Conservation (phyloP, 2,113 vertebrate genomes). For the Probosciger aterrimus region DNA sequence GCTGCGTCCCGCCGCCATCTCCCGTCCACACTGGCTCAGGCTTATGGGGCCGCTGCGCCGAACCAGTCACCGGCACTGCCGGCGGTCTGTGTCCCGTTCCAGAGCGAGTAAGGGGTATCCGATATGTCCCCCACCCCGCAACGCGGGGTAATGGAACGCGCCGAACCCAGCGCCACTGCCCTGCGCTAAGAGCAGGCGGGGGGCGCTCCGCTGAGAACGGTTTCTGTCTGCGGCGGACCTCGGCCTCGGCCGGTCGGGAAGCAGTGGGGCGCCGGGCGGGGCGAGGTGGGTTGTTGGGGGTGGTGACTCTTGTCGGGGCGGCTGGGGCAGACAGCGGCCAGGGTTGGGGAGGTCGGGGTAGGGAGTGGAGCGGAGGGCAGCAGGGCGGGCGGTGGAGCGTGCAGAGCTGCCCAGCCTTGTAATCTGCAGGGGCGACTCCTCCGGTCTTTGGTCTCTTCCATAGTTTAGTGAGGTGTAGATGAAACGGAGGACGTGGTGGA, state of each 20-base stretch:
- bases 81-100: too few relatives aligned
- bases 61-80: too few relatives aligned
- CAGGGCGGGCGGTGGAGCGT: not conserved
- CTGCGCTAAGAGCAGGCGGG: not conserved
- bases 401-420: not conserved
- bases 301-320: not conserved
- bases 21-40: not conserved
- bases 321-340: not conserved
- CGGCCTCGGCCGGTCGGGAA: not conserved
- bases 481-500: not conserved
- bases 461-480: not conserved
- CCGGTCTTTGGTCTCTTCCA: fast-evolving
- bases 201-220: not conserved
- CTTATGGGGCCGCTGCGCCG: not conserved
- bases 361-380: too few relatives aligned
- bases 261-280: not conserved
- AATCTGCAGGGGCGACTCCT: fast-evolving
- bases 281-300: not conserved
- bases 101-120: not conserved
- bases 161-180: not conserved
- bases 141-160: not conserved
- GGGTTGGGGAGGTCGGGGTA: not conserved
- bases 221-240: not conserved
- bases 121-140: not conserved
- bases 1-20: not conserved